Conservation (phyloP, 30 jellyfish, hydroid and myxozoan genomes). For the Aurelia aurita region DNA sequence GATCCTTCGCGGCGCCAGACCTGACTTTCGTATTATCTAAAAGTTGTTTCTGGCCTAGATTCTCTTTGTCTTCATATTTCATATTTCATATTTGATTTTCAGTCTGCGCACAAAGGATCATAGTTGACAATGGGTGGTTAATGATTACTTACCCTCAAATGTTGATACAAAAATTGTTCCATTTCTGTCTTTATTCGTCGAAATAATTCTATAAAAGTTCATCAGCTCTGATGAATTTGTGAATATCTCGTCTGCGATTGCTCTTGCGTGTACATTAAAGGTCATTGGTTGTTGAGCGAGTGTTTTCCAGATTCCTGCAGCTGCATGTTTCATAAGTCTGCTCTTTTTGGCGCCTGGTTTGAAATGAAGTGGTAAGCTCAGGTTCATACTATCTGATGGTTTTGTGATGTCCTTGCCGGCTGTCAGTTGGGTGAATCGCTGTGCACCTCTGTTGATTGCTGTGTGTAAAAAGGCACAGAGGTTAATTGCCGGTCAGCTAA, state of each 20-base stretch:
- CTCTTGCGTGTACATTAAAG: slow-evolving; percentile 75
- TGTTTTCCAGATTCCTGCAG: slow-evolving; percentile 68
- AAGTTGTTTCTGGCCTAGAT: too few species aligned
- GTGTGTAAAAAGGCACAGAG: neutral
- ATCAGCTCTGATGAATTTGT: slow-evolving; percentile 63
- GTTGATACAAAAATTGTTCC: slow-evolving; percentile 90
- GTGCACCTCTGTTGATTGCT: slow-evolving; percentile 91
- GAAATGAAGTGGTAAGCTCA: slow-evolving; percentile 78
- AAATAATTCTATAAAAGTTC: slow-evolving; percentile 72
- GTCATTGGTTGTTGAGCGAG: slow-evolving; percentile 79
- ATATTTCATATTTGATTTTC: too few species aligned
- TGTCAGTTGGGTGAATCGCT: slow-evolving; percentile 57
- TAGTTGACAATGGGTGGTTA: too few species aligned
- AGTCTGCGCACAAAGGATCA: too few species aligned
- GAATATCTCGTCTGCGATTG: slow-evolving; percentile 61
- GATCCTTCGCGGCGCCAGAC: too few species aligned
- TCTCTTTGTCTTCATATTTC: too few species aligned
- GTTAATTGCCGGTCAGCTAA: too few species aligned
- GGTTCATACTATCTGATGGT: slow-evolving; percentile 75
- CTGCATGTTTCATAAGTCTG: slow-evolving; percentile 86
- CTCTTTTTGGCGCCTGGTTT: slow-evolving; percentile 78
- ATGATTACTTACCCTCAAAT: slow-evolving; percentile 85
- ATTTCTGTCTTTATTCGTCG: slow-evolving; percentile 90
- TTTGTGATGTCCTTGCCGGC: slow-evolving; percentile 64
- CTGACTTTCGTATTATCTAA: too few species aligned